Conservation (phyloP, 2,888 invertebrate genomes). For the Conus canariensis region DNA sequence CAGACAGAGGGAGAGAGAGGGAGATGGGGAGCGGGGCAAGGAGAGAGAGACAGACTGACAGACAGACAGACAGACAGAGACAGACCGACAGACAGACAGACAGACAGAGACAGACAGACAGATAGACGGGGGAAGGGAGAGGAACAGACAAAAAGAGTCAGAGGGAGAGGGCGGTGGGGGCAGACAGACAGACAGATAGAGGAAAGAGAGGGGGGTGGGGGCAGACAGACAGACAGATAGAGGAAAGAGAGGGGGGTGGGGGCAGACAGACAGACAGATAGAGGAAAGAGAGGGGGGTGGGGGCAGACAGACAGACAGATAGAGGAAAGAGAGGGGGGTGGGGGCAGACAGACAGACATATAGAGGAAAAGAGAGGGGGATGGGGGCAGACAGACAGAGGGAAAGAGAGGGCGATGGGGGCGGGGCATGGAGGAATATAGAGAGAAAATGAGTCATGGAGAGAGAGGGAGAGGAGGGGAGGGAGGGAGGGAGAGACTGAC, state of each 20-base stretch:
- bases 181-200: no score
- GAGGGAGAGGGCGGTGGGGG: no score
- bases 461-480: not conserved
- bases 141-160: not conserved
- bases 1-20: no score
- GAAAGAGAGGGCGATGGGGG: not conserved
- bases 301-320: not conserved
- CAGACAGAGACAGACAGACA: no score
- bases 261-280: not conserved
- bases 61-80: not conserved
- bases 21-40: no score
- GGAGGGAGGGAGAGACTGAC: not conserved
- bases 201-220: no score
- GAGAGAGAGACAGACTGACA: not conserved
- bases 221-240: not conserved
- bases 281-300: not conserved
- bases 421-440: not conserved
- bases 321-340: not conserved
- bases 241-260: not conserved
- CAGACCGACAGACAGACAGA: not conserved
- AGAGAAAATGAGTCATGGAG: not conserved
- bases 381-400: not conserved
- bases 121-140: not conserved
- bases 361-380: not conserved
- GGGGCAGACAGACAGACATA: not conserved